These are phyloP conservation scores for Quadroppia sp. DNA, from an alignment of 2,888 invertebrate genomes.

Conservation along the genomic window DNA sequence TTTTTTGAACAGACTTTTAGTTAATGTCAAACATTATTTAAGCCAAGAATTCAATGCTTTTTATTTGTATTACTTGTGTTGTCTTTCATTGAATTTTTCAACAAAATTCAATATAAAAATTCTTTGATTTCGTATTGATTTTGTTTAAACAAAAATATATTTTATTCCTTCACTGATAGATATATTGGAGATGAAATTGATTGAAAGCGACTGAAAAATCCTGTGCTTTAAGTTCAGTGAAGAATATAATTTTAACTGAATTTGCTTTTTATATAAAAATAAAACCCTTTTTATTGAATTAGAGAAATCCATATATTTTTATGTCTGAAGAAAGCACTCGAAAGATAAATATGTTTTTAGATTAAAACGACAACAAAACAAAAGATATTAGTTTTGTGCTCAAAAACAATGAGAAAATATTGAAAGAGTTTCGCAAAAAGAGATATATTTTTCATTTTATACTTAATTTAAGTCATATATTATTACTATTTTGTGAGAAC, in stretches of 20 bases:
- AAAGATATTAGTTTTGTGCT: background rate
- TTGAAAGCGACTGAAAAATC: background rate
- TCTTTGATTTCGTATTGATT: conserved; percentile 29
- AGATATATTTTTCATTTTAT: background rate
- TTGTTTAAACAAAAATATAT: conserved; percentile 10
- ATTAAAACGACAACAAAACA: conserved; percentile 11
- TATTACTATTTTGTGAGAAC: too few relatives aligned
- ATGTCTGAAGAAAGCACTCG: background rate
- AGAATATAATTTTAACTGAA: conserved; percentile 6
- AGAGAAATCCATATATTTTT: background rate
- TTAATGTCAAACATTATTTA: conserved; percentile 11
- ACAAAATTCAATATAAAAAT: conserved; percentile 15
- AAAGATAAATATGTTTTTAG: conserved; percentile 4
- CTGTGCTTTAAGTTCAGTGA: background rate
- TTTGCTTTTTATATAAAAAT: background rate
- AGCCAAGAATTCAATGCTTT: background rate
- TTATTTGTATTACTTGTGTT: background rate
- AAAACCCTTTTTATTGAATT: conserved; percentile 4
- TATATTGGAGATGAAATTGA: background rate
- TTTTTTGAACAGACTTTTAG: background rate
- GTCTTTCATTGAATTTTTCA: background rate
- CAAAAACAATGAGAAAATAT: background rate
- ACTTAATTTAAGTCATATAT: too few relatives aligned
- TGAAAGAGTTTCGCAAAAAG: background rate
- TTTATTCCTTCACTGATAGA: background rate